A percentile compares a stretch with the other conserved stretches of the same genome.
Evolutionary conservation across 2,888 invertebrate species (phyloP).

Genomic region (Teinopalpus imperialis): DNA sequence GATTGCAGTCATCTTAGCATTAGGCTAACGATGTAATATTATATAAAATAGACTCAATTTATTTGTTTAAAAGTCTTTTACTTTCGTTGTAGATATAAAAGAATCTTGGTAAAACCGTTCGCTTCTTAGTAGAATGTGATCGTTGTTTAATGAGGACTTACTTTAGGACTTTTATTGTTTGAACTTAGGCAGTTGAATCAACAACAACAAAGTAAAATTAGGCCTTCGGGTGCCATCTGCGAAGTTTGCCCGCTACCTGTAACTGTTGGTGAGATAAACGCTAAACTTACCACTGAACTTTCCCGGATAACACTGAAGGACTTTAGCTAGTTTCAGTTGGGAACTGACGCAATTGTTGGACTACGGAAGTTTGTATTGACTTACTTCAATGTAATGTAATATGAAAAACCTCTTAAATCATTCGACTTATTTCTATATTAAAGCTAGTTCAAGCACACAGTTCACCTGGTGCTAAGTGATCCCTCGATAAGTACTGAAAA

Average conservation of each 20-base stretch:
- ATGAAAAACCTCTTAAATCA: slow-evolving; percentile 3
- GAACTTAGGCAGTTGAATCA: slow-evolving; percentile 14
- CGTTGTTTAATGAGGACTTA: slow-evolving; percentile 8
- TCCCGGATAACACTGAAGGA: slow-evolving; percentile 1
- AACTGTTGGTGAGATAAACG: slow-evolving; percentile 15
- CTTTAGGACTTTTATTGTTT: slow-evolving; percentile 15
- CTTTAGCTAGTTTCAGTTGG: slow-evolving; percentile 12
- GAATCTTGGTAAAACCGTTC: background rate
- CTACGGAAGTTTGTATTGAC: slow-evolving; percentile 8
- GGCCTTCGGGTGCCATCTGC: slow-evolving; percentile 20
- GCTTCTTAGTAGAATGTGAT: background rate
- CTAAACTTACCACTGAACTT: slow-evolving; percentile 15
- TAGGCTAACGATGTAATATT: too few relatives aligned
- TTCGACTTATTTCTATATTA: too few relatives aligned
- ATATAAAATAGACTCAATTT: too few relatives aligned
- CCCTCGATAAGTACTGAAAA: too few relatives aligned
- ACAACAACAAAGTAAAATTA: slow-evolving; percentile 24
- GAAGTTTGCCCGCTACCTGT: slow-evolving; percentile 22
- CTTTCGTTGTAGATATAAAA: too few relatives aligned
- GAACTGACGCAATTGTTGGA: slow-evolving; percentile 12
- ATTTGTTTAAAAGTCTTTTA: too few relatives aligned
- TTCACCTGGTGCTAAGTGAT: too few relatives aligned
- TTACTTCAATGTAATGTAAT: slow-evolving; percentile 7
- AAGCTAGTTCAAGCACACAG: too few relatives aligned
- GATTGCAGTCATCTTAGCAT: too few relatives aligned